Percentiles rank a stretch among this genome's conserved stretches.
Evolutionary conservation across 2,888 invertebrate genomes (phyloP).

Genomic region (Electrophaes corylata): DNA sequence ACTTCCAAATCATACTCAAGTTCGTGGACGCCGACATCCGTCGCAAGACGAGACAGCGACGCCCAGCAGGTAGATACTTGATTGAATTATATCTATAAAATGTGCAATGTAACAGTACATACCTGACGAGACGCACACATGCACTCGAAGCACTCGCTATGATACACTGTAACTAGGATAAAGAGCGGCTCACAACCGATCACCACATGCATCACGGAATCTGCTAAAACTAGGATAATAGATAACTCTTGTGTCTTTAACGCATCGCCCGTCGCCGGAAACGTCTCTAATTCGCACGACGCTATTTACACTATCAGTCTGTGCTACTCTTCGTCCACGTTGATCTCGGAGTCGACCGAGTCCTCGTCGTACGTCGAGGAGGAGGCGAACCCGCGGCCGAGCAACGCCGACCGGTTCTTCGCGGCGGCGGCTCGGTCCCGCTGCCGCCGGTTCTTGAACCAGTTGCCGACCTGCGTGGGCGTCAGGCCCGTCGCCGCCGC

Average conservation of each 20-base stretch:
- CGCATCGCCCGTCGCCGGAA: slow-evolving; percentile 64
- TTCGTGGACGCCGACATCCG: slow-evolving; percentile 35
- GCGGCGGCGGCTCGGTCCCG: slow-evolving; percentile 97
- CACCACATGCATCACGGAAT: slow-evolving; percentile 70
- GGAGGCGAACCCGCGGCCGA: slow-evolving; percentile 79
- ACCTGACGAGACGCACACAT: slow-evolving; percentile 66
- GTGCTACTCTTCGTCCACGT: slow-evolving; percentile 80
- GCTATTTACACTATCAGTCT: slow-evolving; percentile 66
- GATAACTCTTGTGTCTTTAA: slow-evolving; percentile 64
- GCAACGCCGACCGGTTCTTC: slow-evolving; percentile 94
- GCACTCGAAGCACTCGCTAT: slow-evolving; percentile 67
- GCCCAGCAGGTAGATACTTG: slow-evolving; percentile 31
- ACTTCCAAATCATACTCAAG: slow-evolving; percentile 34
- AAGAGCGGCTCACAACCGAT: slow-evolving; percentile 65
- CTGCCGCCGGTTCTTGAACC: slow-evolving; percentile 99
- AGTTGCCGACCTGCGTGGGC: slow-evolving; percentile 97
- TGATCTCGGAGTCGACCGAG: slow-evolving; percentile 80
- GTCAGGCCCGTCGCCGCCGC: slow-evolving; percentile 98
- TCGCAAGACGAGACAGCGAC: slow-evolving; percentile 31
- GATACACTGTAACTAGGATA: slow-evolving; percentile 68
- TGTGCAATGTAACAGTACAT: slow-evolving; percentile 56
- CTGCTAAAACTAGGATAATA: slow-evolving; percentile 63
- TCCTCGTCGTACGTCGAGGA: slow-evolving; percentile 82
- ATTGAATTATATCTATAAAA: slow-evolving; percentile 49
- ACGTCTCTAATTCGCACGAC: slow-evolving; percentile 51